Evolutionary conservation across 2,797 vertebrate genomes (phyloP), one percentile per base, ranked within the genome.

Genomic region (Brotula barbata): DNA sequence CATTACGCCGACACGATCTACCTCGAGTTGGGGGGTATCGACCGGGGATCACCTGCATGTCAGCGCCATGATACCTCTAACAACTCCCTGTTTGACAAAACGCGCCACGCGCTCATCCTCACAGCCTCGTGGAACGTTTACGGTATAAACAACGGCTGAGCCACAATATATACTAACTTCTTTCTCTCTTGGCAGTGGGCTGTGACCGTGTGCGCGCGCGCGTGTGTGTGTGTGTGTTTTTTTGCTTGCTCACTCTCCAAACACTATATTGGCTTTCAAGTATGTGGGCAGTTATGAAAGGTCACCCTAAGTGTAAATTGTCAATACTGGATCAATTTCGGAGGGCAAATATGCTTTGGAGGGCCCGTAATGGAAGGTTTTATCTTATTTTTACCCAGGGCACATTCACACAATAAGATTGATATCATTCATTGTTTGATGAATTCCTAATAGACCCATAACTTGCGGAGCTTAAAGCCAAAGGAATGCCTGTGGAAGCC

Each of bases 381-480:
- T 87, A 92, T 90, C 87, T 88, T 85, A 88, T 90, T 91, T 90
- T 87, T 84, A 85, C 80, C 85, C 84, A 58, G 45, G 79, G 86
- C 89, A 83, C 87, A 89, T 89, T 89, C 87, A 58, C 83, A 85
- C 82, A 83, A 88, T 73, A 70, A 81, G 88, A 89, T 85, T 87
- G 84, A 89, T 90, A 88, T 60, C 65, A 22, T 77, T 90, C 85
- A 88, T 84, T 81, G 85, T 86, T 81, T 88, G 86, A 90, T 90
- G 87, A 89, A 88, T 89, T 88, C 89, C 89, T 90, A 90, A 91
- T 90, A 88, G 89, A 89, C 84, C 88, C 78, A 91, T 92, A 91
- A 90, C 85, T 88, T 85, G 84, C 81, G 61, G 72, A 63, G 80
- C 80, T 84, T 86, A 83, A 88, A 85, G 78, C 78, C 79, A 77